Base-by-base conservation (phyloP, 2,888 invertebrate genomes). In the Halocaridina rubra region DNA sequence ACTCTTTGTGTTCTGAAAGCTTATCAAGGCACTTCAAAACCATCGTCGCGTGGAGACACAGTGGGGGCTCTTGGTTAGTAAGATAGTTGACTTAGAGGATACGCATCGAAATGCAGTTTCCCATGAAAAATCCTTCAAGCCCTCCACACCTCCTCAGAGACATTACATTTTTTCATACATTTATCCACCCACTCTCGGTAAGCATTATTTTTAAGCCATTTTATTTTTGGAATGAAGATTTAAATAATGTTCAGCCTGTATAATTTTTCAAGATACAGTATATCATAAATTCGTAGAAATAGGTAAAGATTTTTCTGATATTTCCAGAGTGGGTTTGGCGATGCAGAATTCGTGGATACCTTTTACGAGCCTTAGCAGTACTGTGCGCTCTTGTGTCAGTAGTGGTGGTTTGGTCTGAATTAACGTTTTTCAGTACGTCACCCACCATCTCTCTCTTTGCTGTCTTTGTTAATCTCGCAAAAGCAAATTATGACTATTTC, bases 371-470 rank as follows among this genome's bases (percentile, higher is more conserved):
- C 0, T 91, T 95, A 88, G 95, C 97, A 1, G 92, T 96, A 30
- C 89, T 94, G 13, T 94, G 96, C 0, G 95, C 94, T 1, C 91
- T 94, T 59, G 93, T 99, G 91, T 98, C 98, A 0, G 92, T 95
- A 29, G 94, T 96, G 90, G 97, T 99, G 39, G 97, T 99, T n/a
- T 98, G 99, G 98, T 99, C 98, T 0, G 99, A 99, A 92, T 94
- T 99, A 90, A 98, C 99, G 0, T 99, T 99, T 92, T 99, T 99
- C 92, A 95, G 96, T 90, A 95, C 95, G 89, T 92, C 93, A 29
- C 99, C 99, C 0, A 97, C 98, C 27, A 93, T 99, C 2, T 99
- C 99, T 0, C 93, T 99, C 88, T 99, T 99, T 91, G 99, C 99
- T n/a, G 94, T 95, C 88, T 95, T 99, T 89, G 94, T 99, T 29